Percentiles rank a stretch among this genome's conserved stretches.
phyloP scores from a whole-genome alignment of 2,888 invertebrate species.

The Tenthredo scrophulariae region DNA sequence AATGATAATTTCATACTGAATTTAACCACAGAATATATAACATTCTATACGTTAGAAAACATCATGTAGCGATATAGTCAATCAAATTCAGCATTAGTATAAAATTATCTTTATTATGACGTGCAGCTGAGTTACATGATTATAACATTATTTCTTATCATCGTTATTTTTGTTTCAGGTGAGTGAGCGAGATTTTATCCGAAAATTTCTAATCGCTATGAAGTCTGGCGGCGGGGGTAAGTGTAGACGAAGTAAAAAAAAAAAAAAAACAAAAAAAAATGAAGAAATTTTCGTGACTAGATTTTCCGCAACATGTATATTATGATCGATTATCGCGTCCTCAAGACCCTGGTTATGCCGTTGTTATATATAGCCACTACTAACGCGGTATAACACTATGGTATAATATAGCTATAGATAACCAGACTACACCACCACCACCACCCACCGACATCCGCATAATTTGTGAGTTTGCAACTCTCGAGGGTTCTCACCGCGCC shows the following conservation, averaged over 20 bases:
- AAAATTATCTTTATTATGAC: not conserved
- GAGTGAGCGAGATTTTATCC: constrained; percentile 44
- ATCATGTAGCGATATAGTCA: too few relatives aligned
- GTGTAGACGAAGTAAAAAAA: not conserved
- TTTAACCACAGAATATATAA: not conserved
- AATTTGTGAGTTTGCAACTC: constrained; percentile 42
- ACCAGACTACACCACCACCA: not conserved
- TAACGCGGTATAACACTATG: not conserved
- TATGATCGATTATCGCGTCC: constrained; percentile 26
- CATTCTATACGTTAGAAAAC: not conserved
- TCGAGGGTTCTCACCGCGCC: constrained; percentile 53
- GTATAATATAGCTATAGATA: constrained; percentile 17
- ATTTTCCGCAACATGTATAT: not conserved
- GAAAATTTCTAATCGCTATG: not conserved
- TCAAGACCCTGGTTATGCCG: constrained; percentile 26
- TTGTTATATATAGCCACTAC: not conserved
- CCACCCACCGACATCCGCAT: constrained; percentile 17
- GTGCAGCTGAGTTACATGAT: too few relatives aligned
- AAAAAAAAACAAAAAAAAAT: not conserved
- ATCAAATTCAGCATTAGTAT: too few relatives aligned
- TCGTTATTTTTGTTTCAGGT: constrained; percentile 59
- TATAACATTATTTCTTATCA: not conserved
- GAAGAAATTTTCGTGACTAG: not conserved
- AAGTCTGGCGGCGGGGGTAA: constrained; percentile 6
- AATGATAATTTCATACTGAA: not conserved